Conservation (phyloP, 2,888 invertebrate species). For the Xylophagus ater region DNA sequence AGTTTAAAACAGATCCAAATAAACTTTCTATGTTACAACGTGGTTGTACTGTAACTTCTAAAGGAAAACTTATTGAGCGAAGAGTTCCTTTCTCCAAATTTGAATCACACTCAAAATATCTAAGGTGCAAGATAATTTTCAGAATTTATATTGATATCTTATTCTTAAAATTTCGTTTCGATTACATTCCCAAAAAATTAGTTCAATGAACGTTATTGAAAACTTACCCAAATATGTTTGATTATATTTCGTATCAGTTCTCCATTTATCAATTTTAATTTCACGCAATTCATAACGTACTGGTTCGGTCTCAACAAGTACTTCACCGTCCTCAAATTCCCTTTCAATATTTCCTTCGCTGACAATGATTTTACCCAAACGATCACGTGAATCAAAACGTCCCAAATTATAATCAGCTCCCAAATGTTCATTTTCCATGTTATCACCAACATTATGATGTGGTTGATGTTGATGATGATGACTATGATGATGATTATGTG, state of each 20-base stretch:
- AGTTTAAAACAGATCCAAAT: too few species aligned
- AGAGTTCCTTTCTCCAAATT: too few species aligned
- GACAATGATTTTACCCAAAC: conserved; percentile 56
- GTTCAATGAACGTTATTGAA: too few species aligned
- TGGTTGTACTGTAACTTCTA: too few species aligned
- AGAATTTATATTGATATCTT: too few species aligned
- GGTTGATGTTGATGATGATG: conserved; percentile 17
- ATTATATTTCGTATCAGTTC: conserved; percentile 44
- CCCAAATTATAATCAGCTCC: conserved; percentile 47
- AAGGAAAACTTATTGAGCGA: too few species aligned
- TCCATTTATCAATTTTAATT: conserved; percentile 48
- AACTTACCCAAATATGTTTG: conserved; percentile 45
- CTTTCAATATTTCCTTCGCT: conserved; percentile 49
- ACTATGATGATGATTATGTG: conserved; percentile 14
- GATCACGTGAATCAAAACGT: conserved; percentile 53
- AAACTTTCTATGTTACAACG: too few species aligned
- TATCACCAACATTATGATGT: conserved; percentile 8
- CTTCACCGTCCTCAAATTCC: conserved; percentile 55
- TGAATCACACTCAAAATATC: too few species aligned
- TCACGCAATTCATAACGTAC: conserved; percentile 60
- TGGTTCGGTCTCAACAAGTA: conserved; percentile 72
- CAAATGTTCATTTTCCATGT: too few species aligned
- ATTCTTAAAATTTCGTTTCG: too few species aligned
- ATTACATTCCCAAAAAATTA: too few species aligned
- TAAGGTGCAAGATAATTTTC: too few species aligned